phyloP scores from a whole-genome alignment of 1,140 invertebrate genomes.

The Caenorhabditis elegans region WBcel235 BX284602.5:4443001-4443500 shows the following conservation, averaged over 20 bases:
- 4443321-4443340: not conserved
- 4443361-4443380: not conserved
- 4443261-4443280: not conserved
- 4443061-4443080: slow-evolving; percentile 1
- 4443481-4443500: too few species aligned
- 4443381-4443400: slow-evolving; percentile 1
- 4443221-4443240: not conserved
- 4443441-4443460: too few species aligned
- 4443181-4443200: not conserved
- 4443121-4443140: too few species aligned
- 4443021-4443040: not conserved
- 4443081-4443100: slow-evolving; percentile 5
- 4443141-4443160: too few species aligned
- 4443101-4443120: slow-evolving; percentile 8
- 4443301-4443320: not conserved
- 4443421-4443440: too few species aligned
- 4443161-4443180: not conserved
- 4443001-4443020: not conserved
- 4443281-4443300: not conserved
- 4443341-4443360: slow-evolving; percentile 29
- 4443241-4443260: too few species aligned
- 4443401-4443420: not conserved
- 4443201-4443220: not conserved
- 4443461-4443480: too few species aligned
- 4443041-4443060: not conserved